Evolutionary conservation across 2,888 invertebrate species (phyloP), one percentile per base, ranked within the genome.

Genomic region (Macaria liturata): DNA sequence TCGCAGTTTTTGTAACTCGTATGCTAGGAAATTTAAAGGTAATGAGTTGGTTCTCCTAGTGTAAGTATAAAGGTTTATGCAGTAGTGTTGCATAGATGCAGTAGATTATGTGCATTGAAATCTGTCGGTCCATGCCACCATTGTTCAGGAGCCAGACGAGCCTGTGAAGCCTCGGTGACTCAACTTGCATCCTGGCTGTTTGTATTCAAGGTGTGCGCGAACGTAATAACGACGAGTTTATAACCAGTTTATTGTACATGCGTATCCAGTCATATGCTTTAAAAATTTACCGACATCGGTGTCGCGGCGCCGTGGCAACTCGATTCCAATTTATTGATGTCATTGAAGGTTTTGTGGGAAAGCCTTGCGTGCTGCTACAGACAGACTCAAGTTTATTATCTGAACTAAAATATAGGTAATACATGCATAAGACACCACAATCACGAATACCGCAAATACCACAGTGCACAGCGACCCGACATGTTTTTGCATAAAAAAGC

Each of bases 181-280:
- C 66, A 66, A 59, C 62, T 51, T 59, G 59, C 57, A 64, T 66
- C 62, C 58, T 62, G 56, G 42, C 37, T 44, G 46, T 59, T 48
- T 54, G 52, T 40, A 59, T 47, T 56, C 65, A 63, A 65, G 62
- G 65, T 63, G 62, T 51, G 49, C 62, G 61, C 56, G 62, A 54
- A 54, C 55, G 59, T 59, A 61, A 55, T 61, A 51, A 56, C 56
- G 44, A 56, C 56, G 44, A 58, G 47, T 54, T 57, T 59, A 54
- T 48, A 59, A 61, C 61, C 55, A 65, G 58, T 60, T 9, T 48
- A 54, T 50, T 47, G 46, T 54, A n/a, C n/a, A 42, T 42, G 42
- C 8, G 42, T 42, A 49, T 49, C 53, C 43, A 50, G 46, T 54
- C 46, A 32, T 52, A 46, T 34, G 30, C 52, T 45, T 54, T 45